A percentile compares a stretch with the other conserved stretches of the same genome.
Conservation (phyloP, 2,797 vertebrate species). For the Gobio occitaniae region DNA sequence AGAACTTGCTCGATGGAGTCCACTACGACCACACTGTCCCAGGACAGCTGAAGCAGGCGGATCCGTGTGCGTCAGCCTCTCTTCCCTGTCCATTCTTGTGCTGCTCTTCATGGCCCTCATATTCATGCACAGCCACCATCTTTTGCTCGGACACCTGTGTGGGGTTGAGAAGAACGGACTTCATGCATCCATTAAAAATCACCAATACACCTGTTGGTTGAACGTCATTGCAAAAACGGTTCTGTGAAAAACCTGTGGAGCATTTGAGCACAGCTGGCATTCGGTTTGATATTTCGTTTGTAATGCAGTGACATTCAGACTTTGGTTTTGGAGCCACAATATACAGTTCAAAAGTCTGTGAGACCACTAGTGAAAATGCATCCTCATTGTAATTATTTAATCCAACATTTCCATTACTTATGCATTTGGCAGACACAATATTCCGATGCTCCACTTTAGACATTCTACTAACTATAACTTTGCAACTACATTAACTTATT, state of each 20-base stretch:
- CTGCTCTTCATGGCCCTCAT: not conserved
- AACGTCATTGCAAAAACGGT: not conserved
- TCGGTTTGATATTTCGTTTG: not conserved
- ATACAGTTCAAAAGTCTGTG: not conserved
- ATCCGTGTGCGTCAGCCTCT: not conserved
- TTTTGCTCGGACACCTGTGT: not conserved
- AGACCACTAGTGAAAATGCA: not conserved
- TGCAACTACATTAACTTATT: not conserved
- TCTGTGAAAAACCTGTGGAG: not conserved
- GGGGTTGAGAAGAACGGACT: not conserved
- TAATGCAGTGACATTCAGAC: not conserved
- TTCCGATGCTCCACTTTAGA: not conserved
- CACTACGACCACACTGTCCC: not conserved
- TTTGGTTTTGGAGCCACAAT: not conserved
- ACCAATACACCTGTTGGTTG: not conserved
- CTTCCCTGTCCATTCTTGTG: not conserved
- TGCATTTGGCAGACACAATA: not conserved
- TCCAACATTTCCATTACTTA: not conserved
- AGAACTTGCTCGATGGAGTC: conserved; percentile 89
- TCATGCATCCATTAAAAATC: not conserved
- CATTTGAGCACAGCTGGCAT: not conserved
- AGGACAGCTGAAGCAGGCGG: not conserved
- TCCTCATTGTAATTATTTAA: not conserved
- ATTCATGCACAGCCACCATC: not conserved
- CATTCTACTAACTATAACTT: not conserved